phyloP scores from a whole-genome alignment of 1,140 invertebrate species.

The Cotesia vestalis region DNA sequence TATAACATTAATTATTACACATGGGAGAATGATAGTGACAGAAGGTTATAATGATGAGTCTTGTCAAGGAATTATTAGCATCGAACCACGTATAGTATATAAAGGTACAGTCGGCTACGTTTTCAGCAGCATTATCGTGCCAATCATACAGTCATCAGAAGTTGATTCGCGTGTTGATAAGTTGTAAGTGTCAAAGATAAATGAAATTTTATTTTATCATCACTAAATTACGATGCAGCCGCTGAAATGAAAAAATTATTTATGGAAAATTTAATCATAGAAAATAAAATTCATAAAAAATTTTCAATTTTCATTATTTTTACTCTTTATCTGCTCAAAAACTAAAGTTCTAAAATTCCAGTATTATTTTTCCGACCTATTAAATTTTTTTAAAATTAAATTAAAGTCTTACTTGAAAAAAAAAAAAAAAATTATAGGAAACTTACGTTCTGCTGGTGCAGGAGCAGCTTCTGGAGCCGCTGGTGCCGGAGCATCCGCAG shows the following conservation, averaged over 20 bases:
- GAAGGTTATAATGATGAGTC: slow-evolving; percentile 1
- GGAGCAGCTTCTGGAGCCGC: slow-evolving; percentile 47
- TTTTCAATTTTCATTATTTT: no score
- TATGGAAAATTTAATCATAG: no score
- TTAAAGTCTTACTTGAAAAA: no score
- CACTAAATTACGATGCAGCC: slow-evolving; percentile 29
- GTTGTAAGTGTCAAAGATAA: background rate
- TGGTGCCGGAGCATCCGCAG: slow-evolving; percentile 40
- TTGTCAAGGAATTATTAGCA: slow-evolving; percentile 14
- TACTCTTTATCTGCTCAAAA: no score
- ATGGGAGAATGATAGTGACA: slow-evolving; percentile 12
- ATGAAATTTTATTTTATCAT: slow-evolving; percentile 1
- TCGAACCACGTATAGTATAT: background rate
- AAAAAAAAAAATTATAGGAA: background rate
- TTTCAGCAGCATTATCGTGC: slow-evolving; percentile 15
- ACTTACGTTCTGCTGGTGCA: slow-evolving; percentile 44
- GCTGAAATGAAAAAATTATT: slow-evolving; percentile 21
- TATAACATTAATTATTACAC: slow-evolving; percentile 10
- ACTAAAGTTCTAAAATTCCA: no score
- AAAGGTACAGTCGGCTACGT: background rate
- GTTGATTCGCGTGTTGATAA: slow-evolving; percentile 2
- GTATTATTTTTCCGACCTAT: no score
- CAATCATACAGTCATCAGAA: slow-evolving; percentile 5
- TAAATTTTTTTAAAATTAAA: no score
- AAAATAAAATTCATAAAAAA: no score